Evolutionary conservation across 1,140 invertebrate genomes (phyloP).

Genomic region (Diabrotica virgifera): DNA sequence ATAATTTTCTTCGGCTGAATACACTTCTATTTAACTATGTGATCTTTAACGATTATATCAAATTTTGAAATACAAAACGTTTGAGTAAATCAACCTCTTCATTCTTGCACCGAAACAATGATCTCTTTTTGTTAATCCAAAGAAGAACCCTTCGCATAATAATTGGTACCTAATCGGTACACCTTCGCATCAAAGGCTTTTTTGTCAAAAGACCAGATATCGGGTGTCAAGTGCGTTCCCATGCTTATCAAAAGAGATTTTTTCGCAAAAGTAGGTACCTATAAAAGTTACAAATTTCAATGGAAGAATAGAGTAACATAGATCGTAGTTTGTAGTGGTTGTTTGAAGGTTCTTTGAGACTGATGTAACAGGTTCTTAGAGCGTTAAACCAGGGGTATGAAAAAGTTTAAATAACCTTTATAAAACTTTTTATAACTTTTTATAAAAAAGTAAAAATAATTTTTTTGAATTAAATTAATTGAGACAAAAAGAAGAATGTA

Average conservation of each 20-base stretch:
- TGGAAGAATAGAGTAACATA: conserved; percentile 23
- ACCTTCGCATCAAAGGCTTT: conserved; percentile 18
- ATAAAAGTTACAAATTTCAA: conserved; percentile 47
- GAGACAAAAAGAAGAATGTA: no score
- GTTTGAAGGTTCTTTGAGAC: conserved; percentile 35
- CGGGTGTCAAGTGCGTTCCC: conserved; percentile 46
- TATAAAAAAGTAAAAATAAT: no score
- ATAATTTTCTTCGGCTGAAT: no score
- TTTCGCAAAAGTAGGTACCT: conserved; percentile 37
- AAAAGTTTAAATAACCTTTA: conserved; percentile 7
- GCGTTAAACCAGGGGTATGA: conserved; percentile 11
- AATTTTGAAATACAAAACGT: no score
- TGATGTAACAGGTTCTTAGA: conserved; percentile 31
- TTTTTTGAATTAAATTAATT: no score
- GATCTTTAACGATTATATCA: no score
- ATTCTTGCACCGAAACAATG: no score
- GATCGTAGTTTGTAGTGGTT: conserved; percentile 26
- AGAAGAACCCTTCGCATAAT: background rate
- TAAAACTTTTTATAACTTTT: no score
- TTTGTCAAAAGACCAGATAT: conserved; percentile 30
- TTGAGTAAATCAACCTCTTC: no score
- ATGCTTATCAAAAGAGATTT: conserved; percentile 37
- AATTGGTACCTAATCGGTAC: conserved; percentile 3
- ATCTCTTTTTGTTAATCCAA: no score
- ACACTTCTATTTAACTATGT: no score